Base-by-base conservation (phyloP, 2,797 vertebrate species). In the Pangasius macronema region DNA sequence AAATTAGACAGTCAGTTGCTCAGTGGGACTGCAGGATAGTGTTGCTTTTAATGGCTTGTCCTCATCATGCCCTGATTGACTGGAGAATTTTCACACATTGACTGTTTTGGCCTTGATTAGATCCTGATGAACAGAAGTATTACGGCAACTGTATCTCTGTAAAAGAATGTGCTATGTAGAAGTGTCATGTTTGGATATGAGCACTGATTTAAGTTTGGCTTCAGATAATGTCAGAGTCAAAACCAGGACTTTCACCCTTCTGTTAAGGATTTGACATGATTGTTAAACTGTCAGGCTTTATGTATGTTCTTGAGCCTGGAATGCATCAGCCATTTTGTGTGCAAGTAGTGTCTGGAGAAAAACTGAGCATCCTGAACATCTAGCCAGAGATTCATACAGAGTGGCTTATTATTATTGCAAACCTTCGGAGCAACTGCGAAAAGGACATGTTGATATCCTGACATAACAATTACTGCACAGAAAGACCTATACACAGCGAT, bases 231-330 rank as follows among this genome's bases (percentile, higher is more conserved):
- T 70, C 63, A 14, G 5, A 51, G 36, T 42, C 30, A 82, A 46
- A 42, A n/a, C 24, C 55, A 53, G 1, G 27, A 42, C 30, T 24
- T 75, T 83, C 33, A 67, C 49, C 65, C 46, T 20, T 75, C 42
- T 75, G 55, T 65, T 87, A 75, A 36, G n/a, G 55, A 65, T 83
- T 83, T 76, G 51, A 36, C 76, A 10, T 75, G 68, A 20, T 70
- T 53, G 68, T 82, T 82, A 83, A 87, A 76, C 70, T 75, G 70
- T 55, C 70, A 61, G 55, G 33, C 39, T 81, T 86, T 73, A 82
- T 82, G n/a, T 61, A 82, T 27, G 49, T 70, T 20, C 61, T 36
- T 24, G 42, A 24, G 55, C 6, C 55, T 82, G 55, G 39, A 61
- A 51, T 33, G 57, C 42, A 20, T 57, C 14, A 63, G 13, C 24